Evolutionary conservation across 2,113 vertebrate genomes (phyloP).

Genomic region (Mus spicilegus): DNA sequence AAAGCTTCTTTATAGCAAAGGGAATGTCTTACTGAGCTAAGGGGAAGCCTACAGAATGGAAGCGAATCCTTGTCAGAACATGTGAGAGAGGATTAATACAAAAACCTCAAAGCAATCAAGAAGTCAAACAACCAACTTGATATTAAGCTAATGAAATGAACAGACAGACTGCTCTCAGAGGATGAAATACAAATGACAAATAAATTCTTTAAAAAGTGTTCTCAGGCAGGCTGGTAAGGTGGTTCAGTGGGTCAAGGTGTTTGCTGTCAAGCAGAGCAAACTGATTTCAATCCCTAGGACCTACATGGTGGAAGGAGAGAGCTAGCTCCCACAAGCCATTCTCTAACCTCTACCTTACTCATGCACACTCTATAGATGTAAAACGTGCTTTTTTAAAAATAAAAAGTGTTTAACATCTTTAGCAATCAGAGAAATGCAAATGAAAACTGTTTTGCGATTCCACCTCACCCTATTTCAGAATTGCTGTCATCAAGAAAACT

Average conservation of each 20-base stretch:
- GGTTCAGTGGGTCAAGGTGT: background rate
- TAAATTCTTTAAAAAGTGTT: background rate
- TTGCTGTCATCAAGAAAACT: background rate
- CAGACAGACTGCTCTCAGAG: background rate
- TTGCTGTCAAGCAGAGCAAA: background rate
- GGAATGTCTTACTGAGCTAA: background rate
- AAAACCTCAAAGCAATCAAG: background rate
- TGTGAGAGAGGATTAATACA: too few species aligned
- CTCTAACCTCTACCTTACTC: background rate
- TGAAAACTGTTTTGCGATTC: background rate
- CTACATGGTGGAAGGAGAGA: background rate
- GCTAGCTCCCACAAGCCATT: background rate
- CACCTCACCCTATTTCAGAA: background rate
- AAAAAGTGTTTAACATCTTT: background rate
- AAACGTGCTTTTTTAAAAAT: background rate
- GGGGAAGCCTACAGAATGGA: background rate
- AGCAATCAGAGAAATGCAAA: background rate
- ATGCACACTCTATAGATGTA: background rate
- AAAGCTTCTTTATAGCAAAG: background rate
- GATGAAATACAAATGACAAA: background rate
- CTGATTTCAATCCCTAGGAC: background rate
- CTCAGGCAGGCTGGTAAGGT: too few species aligned
- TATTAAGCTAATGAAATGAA: background rate
- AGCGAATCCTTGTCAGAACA: background rate
- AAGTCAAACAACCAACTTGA: background rate